These are phyloP conservation scores for Halcyon smyrnensis DNA, from an alignment of 2,797 vertebrate genomes.

Conservation along the genomic window DNA sequence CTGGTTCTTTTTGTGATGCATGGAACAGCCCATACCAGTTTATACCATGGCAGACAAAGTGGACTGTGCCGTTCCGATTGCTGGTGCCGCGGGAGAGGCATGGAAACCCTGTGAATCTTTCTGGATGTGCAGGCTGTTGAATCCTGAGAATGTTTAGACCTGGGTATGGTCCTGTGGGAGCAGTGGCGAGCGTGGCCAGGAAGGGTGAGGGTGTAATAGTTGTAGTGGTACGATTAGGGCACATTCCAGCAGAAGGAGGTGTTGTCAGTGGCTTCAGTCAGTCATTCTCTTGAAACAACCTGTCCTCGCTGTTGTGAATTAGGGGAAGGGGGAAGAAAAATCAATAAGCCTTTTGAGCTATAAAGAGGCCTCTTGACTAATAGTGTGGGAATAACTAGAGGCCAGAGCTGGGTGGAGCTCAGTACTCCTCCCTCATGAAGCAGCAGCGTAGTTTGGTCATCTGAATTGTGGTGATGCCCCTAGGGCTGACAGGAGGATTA, in stretches of 20 bases:
- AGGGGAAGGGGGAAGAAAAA: constrained; percentile 1
- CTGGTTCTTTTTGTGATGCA: neutral
- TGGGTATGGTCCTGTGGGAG: neutral
- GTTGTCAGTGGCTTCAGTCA: neutral
- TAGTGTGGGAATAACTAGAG: neutral
- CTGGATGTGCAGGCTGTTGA: neutral
- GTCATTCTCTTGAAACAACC: neutral
- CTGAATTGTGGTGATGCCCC: neutral
- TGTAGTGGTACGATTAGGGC: neutral
- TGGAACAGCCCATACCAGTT: neutral
- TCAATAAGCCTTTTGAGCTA: neutral
- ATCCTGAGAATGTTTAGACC: neutral
- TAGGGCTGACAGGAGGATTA: constrained; percentile 9
- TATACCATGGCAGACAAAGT: neutral
- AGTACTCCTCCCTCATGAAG: neutral
- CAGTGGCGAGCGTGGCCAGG: neutral
- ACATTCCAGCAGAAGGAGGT: neutral
- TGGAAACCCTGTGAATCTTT: neutral
- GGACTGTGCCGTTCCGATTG: neutral
- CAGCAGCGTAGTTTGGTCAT: neutral
- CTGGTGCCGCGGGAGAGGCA: neutral
- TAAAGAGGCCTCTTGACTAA: constrained; percentile 14
- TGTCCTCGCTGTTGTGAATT: neutral
- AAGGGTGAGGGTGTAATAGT: neutral
- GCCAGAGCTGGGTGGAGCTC: neutral